A percentile compares a stretch with the other conserved stretches of the same genome.
These are phyloP conservation scores for Melieria picta DNA, from an alignment of 2,888 invertebrate genomes.

Conservation along the genomic window DNA sequence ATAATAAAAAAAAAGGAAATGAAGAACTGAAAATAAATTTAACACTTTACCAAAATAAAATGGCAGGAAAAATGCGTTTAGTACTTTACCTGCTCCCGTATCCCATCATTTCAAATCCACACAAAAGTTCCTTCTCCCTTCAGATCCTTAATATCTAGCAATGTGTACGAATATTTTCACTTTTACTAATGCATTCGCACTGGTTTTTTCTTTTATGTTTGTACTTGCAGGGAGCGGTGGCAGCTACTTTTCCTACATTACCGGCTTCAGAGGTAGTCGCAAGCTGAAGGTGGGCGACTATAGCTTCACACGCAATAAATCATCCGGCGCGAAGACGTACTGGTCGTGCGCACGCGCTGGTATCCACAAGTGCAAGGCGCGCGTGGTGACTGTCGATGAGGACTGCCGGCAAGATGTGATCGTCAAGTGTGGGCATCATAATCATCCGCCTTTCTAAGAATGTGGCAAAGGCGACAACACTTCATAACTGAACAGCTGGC, in stretches of 20 bases:
- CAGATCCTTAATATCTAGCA: too few species aligned
- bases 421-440: slow-evolving; percentile 64
- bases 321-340: slow-evolving; percentile 62
- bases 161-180: too few species aligned
- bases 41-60: too few species aligned
- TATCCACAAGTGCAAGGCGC: slow-evolving; percentile 66
- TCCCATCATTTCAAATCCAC: too few species aligned
- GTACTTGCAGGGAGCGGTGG: slow-evolving; percentile 33
- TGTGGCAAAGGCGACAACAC: not conserved
- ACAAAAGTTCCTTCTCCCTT: too few species aligned
- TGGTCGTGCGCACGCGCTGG: slow-evolving; percentile 67
- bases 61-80: too few species aligned
- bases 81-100: too few species aligned
- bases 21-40: too few species aligned
- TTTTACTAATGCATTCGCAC: too few species aligned
- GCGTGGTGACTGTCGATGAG: slow-evolving; percentile 64
- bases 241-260: slow-evolving; percentile 62
- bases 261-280: slow-evolving; percentile 66
- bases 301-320: slow-evolving; percentile 65
- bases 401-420: slow-evolving; percentile 61
- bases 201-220: not conserved
- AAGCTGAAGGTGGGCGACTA: slow-evolving; percentile 66
- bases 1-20: too few species aligned
- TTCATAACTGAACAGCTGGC: not conserved
- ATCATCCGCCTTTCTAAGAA: slow-evolving; percentile 65